Conservation (phyloP, 2,888 invertebrate species). For the Ophioninae sp. region DNA sequence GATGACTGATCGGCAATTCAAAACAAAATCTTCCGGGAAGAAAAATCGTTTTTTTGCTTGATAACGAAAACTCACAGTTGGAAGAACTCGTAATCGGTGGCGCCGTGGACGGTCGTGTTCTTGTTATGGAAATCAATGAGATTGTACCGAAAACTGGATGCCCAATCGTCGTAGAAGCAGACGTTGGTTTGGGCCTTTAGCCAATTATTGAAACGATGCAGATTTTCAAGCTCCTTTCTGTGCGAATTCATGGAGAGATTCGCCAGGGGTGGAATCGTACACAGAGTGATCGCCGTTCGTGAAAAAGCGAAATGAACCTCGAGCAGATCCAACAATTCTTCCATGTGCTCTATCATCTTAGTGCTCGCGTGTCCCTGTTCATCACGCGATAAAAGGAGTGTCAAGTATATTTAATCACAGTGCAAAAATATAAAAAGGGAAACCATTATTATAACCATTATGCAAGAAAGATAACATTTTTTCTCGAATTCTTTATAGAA, state of each 20-base stretch:
- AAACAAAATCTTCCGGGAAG: not conserved
- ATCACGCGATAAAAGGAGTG: not conserved
- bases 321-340: constrained; percentile 64
- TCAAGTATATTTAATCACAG: not conserved
- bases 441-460: not conserved
- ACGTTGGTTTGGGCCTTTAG: constrained; percentile 59
- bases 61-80: constrained; percentile 66
- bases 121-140: constrained; percentile 67
- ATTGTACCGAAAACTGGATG: constrained; percentile 49
- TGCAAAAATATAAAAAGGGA: not conserved
- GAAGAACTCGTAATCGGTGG: constrained; percentile 67
- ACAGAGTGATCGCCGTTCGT: constrained; percentile 69
- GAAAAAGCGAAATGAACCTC: constrained; percentile 66
- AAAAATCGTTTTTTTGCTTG: not conserved
- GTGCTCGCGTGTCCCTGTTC: constrained; percentile 64
- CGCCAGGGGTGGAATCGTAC: constrained; percentile 73
- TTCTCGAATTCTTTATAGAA: not conserved
- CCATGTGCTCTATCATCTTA: constrained; percentile 68
- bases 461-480: not conserved
- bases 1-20: not conserved
- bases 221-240: constrained; percentile 47
- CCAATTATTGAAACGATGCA: constrained; percentile 69
- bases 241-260: constrained; percentile 67
- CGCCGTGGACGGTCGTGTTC: constrained; percentile 59
- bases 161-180: constrained; percentile 13